Evolutionary conservation across 2,113 vertebrate genomes (phyloP), one percentile per base, ranked within the genome.

Genomic region (Burhinus bistriatus): DNA sequence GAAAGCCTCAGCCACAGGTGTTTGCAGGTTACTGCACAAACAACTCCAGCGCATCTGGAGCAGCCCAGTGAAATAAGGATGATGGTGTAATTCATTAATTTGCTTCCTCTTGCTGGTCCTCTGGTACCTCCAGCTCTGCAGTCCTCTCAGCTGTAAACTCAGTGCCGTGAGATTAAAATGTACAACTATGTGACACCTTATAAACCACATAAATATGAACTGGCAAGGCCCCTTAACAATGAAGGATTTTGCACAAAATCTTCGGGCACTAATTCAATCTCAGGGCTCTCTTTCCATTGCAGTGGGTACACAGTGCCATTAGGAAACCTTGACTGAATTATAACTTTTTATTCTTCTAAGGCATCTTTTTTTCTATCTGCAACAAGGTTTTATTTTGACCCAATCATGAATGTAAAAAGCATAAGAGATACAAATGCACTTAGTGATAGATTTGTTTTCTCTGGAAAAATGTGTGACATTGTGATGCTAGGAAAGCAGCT

Each of bases 211-310:
- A 81, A 97, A 94, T 78, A 69, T 9, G 65, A 92, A 81, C 49
- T 93, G 92, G 87, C 78, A 85, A 94, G 84, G 55, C 47, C 75
- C 84, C 54, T 93, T 95, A 85, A 94, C n/a, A 59, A 15, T 52
- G 87, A 85, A 70, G 45, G 69, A 64, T 82, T 94, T 59, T 57
- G 59, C 65, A 93, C 82, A 75, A 92, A 78, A 95, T 93, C 68
- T 96, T 94, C 70, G 75, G 80, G 84, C 71, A 59, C 76, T 92
- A 83, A 93, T 94, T 98, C 84, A 95, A 6, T 86, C 75, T 92
- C 32, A 15, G 88, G 49, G 49, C 61, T 83, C 30, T 92, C 88
- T 44, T 96, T 73, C 83, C 87, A 44, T 90, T 83, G 83, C 95
- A 88, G 85, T 34, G 87, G 30, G 57, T 64, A 44, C 42, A 42